phyloP scores from a whole-genome alignment of 2,888 invertebrate species.

The Matsumyia berberina region DNA sequence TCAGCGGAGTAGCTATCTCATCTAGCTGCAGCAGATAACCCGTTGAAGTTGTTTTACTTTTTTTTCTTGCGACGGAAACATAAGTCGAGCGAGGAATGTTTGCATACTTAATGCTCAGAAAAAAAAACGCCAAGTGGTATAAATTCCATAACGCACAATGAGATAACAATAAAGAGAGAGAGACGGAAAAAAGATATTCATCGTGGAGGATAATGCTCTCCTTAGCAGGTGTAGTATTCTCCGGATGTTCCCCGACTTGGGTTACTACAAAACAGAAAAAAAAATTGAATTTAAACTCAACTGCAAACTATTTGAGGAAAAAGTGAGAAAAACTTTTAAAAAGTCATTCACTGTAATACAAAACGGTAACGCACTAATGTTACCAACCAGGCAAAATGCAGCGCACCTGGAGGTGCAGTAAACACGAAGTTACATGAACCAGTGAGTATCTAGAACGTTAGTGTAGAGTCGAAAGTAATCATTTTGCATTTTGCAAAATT shows the following conservation, averaged over 20 bases:
- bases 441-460: conserved; percentile 41
- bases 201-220: conserved; percentile 46
- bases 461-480: conserved; percentile 28
- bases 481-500: conserved; percentile 12
- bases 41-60: conserved; percentile 31
- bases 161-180: not conserved
- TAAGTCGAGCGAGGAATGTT: conserved; percentile 67
- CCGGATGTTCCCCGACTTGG: conserved; percentile 26
- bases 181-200: not conserved
- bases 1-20: conserved; percentile 12
- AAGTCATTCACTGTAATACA: conserved; percentile 45
- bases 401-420: conserved; percentile 17
- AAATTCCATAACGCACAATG: conserved; percentile 50
- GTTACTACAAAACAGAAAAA: conserved; percentile 32
- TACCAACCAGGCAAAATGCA: too few species aligned
- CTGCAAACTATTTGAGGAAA: conserved; percentile 13
- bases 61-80: conserved; percentile 44
- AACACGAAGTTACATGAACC: conserved; percentile 18
- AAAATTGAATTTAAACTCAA: not conserved
- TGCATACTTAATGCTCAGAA: conserved; percentile 24
- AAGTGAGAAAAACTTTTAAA: not conserved
- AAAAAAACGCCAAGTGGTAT: conserved; percentile 49
- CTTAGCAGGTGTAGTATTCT: conserved; percentile 39
- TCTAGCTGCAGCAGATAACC: conserved; percentile 26
- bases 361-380: conserved; percentile 15